Evolutionary conservation across 64 coral and sea anemone genomes (phyloP).

Genomic region (Dendrophyllia cribrosa): DNA sequence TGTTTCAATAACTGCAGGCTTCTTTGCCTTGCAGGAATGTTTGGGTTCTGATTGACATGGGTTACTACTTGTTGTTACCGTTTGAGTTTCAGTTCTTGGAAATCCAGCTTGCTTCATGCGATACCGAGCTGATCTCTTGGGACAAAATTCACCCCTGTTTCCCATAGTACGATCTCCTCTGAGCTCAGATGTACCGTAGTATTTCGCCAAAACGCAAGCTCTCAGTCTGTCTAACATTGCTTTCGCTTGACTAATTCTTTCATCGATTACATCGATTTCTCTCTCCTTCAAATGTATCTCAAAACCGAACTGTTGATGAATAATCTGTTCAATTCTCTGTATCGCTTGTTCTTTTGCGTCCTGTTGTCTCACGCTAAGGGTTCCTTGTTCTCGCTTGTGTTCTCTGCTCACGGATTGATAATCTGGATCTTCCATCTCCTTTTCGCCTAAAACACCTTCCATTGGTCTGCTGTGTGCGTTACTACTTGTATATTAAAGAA

Average conservation of each 20-base stretch:
- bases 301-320: constrained; percentile 92
- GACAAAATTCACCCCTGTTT: not conserved
- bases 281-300: constrained; percentile 92
- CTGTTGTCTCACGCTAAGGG: constrained; percentile 76
- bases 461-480: constrained; percentile 1
- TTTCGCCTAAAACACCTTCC: constrained; percentile 15
- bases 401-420: constrained; percentile 61
- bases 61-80: not conserved
- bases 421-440: constrained; percentile 85
- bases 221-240: constrained; percentile 86
- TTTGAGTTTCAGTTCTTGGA: not conserved
- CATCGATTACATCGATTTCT: constrained; percentile 87
- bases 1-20: not conserved
- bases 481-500: not conserved
- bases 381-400: constrained; percentile 52
- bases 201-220: constrained; percentile 93
- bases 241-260: constrained; percentile 78
- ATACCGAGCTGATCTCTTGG: constrained; percentile 1
- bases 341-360: constrained; percentile 87
- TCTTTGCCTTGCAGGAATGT: not conserved
- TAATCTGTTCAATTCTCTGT: constrained; percentile 82
- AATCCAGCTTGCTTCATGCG: not conserved
- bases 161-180: not conserved
- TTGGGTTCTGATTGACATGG: not conserved
- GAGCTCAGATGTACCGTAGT: constrained; percentile 81